Evolutionary conservation across 2,113 vertebrate species (phyloP).

Genomic region (Dromaius novaehollandiae): DNA sequence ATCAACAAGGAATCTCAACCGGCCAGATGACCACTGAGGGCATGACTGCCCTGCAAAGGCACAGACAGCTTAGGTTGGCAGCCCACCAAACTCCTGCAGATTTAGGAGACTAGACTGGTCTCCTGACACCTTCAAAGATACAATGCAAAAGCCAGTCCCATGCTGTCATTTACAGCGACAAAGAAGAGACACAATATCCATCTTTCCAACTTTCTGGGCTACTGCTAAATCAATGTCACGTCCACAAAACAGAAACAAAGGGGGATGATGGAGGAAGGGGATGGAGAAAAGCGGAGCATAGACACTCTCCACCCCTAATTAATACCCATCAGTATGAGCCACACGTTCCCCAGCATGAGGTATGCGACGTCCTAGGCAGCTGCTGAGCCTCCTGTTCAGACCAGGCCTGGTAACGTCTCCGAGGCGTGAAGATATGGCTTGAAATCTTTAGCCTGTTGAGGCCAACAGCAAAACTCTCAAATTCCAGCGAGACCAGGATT

Average conservation of each 20-base stretch:
- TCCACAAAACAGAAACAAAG: not conserved
- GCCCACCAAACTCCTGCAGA: not conserved
- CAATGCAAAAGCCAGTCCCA: not conserved
- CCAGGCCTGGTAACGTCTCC: fast-evolving
- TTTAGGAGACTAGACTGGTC: not conserved
- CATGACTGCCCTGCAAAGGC: not conserved
- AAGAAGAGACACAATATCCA: not conserved
- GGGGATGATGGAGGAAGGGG: not conserved
- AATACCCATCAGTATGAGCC: not conserved
- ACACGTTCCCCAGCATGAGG: fast-evolving
- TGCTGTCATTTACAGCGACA: not conserved
- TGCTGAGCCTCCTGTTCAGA: not conserved
- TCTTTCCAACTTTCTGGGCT: not conserved
- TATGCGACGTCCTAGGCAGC: not conserved
- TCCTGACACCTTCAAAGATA: not conserved
- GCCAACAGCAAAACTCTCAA: not conserved
- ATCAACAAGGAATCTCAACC: not conserved
- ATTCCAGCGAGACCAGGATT: not conserved
- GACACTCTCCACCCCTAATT: not conserved
- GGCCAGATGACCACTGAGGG: not conserved
- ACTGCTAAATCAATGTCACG: fast-evolving
- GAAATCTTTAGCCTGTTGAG: not conserved
- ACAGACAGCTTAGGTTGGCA: not conserved
- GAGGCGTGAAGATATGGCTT: not conserved
- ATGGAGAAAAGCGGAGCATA: not conserved